Evolutionary conservation across 2,113 vertebrate genomes (phyloP), one percentile per base, ranked within the genome.

Genomic region (Microcebus ravelobensis): DNA sequence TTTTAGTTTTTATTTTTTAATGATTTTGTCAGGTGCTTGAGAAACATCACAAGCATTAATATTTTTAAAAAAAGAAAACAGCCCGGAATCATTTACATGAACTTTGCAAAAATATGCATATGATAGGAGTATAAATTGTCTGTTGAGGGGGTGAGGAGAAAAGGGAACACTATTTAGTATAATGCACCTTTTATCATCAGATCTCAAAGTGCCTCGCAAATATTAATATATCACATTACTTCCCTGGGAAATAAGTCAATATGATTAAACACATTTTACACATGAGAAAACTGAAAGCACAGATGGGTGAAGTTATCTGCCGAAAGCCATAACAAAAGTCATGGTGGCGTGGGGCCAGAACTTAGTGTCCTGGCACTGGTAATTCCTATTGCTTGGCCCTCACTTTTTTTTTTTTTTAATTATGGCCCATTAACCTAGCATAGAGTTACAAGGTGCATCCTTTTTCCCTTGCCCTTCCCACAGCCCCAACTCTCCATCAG

Each of bases 261-360:
- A 57, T 17, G 83, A 93, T 93, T 82, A 94, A 95, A 86, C n/a
- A 83, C 74, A 36, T 94, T 90, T 95, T 88, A 96, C 76, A 96
- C 87, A 92, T 59, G 80, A 91, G 83, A 79, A 96, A 50, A 70
- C 88, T 71, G 31, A 90, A 93, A 74, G 61, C 14, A 42, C 29
- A 68, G 34, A 59, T 39, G 15, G 80, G 29, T 4, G 8, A 42
- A 20, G 63, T 70, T 59, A 80, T 79, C 31, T 63, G 23, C 9
- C 1, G 2, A 81, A 87, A 93, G 45, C 65, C 3, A 0, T 5
- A 10, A 27, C 29, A 50, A 80, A 87, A 59, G 36, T 85, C 18
- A 6, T 1, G 0, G 29, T 23, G 39, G 45, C 87, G 34, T 14
- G 59, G 48, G 31, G 17, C 21, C 82, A 81, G 86, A 74, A 65